Percentiles rank a stretch among this genome's conserved stretches.
Conservation (phyloP, 1,140 invertebrate genomes). For the Aporrectodea caliginosa region DNA sequence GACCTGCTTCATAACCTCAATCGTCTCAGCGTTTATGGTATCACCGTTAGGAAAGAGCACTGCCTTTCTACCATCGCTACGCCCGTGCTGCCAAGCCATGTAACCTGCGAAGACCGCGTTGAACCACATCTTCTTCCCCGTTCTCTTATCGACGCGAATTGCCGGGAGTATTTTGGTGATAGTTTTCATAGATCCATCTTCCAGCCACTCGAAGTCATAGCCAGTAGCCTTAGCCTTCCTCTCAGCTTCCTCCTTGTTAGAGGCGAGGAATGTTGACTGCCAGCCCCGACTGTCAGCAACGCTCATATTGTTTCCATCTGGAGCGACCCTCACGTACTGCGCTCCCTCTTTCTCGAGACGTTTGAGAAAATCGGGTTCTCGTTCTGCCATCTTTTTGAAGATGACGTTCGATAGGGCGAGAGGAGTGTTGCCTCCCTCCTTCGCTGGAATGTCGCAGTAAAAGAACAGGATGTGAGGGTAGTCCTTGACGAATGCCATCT, state of each 20-base stretch:
- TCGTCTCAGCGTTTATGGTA: neutral
- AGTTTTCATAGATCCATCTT: neutral
- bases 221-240: neutral
- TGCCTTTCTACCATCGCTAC: neutral
- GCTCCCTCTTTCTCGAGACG: too few species aligned
- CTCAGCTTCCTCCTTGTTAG: constrained; percentile 1
- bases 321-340: constrained; percentile 37
- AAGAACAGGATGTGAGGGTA: too few species aligned
- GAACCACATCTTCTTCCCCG: constrained; percentile 13
- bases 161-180: neutral
- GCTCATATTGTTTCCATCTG: constrained; percentile 17
- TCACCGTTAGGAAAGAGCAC: neutral
- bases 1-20: neutral
- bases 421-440: too few species aligned
- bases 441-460: too few species aligned
- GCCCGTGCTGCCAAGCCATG: neutral
- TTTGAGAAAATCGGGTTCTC: too few species aligned
- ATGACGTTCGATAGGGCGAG: too few species aligned
- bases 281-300: constrained; percentile 8
- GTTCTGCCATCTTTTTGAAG: too few species aligned
- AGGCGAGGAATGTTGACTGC: neutral
- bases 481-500: too few species aligned
- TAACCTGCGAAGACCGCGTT: neutral
- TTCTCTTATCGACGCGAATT: neutral
- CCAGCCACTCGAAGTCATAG: neutral